Evolutionary conservation across 2,113 vertebrate genomes (phyloP), one percentile per base, ranked within the genome.

Genomic region (Tragulus kanchil): DNA sequence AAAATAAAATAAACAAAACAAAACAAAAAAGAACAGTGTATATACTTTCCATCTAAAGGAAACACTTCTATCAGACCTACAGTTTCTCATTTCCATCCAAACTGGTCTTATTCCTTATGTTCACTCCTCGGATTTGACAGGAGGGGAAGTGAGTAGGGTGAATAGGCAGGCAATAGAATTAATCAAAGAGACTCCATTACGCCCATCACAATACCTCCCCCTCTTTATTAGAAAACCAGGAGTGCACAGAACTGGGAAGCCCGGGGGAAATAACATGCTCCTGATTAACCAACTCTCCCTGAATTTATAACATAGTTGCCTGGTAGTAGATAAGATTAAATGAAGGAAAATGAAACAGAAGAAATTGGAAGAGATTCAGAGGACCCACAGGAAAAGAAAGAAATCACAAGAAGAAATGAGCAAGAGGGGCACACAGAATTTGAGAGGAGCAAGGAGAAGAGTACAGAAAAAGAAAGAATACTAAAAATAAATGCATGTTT

Each of bases 181-280:
- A 25, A 71, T 67, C 77, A 50, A 58, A 36, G 71, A 62, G 61
- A 65, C 6, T 58, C 26, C 82, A 88, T 2, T 26, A 28, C 45
- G 28, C 7, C 71, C 48, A 75, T 25, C 56, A 82, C 88, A 85
- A 1, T 21, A 23, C 64, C 56, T 45, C 48, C 88, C 88, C 73
- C 50, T 67, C 21, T 92, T 84, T 91, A 78, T 65, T 65, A 85
- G 31, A 89, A 48, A 73, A n/a, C 12, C 31, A 62, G 19, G 48
- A 62, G 17, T 50, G 69, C 59, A 82, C 48, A 86, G 69, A 73
- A 69, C 75, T 48, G 3, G 23, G 48, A 93, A 83, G 21, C 93
- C 85, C 81, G 62, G 61, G 78, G 84, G 78, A 97, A 97, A 96
- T 84, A 82, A 78, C 61, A 67, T 1, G 7, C 7, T 78, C 14